phyloP scores from a whole-genome alignment of 2,888 invertebrate genomes.

The Eupithecia insigniata region DNA sequence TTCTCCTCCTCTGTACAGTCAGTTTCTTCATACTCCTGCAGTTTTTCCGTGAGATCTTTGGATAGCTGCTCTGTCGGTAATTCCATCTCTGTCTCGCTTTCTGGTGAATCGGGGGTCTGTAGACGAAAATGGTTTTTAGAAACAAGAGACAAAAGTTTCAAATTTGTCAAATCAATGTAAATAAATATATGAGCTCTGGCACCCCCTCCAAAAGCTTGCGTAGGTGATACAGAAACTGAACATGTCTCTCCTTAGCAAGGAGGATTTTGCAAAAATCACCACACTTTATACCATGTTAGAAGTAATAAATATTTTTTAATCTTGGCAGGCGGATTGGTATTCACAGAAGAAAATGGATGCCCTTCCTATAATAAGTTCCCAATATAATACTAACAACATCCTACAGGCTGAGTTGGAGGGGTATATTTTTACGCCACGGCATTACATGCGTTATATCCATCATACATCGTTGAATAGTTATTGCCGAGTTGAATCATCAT shows the following conservation, averaged over 20 bases:
- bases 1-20: slow-evolving; percentile 59
- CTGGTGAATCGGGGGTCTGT: slow-evolving; percentile 75
- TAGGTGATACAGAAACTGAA: background rate
- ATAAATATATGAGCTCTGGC: background rate
- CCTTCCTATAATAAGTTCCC: too few species aligned
- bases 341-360: too few species aligned
- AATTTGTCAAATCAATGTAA: background rate
- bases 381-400: too few species aligned
- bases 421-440: too few species aligned
- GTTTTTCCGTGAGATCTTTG: slow-evolving; percentile 65
- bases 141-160: background rate
- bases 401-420: too few species aligned
- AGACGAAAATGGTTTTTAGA: background rate
- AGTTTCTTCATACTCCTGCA: slow-evolving; percentile 66
- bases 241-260: background rate
- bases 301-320: background rate
- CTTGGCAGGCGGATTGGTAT: background rate
- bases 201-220: background rate
- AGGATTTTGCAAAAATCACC: too few species aligned
- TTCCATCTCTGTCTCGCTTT: slow-evolving; percentile 66
- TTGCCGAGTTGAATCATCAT: too few species aligned
- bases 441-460: too few species aligned
- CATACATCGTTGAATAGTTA: too few species aligned
- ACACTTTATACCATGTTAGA: background rate
- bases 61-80: slow-evolving; percentile 63